A percentile compares a stretch with the other conserved stretches of the same genome.
Evolutionary conservation across 2,888 invertebrate genomes (phyloP).

Genomic region (Pseudeuparius sepicola): DNA sequence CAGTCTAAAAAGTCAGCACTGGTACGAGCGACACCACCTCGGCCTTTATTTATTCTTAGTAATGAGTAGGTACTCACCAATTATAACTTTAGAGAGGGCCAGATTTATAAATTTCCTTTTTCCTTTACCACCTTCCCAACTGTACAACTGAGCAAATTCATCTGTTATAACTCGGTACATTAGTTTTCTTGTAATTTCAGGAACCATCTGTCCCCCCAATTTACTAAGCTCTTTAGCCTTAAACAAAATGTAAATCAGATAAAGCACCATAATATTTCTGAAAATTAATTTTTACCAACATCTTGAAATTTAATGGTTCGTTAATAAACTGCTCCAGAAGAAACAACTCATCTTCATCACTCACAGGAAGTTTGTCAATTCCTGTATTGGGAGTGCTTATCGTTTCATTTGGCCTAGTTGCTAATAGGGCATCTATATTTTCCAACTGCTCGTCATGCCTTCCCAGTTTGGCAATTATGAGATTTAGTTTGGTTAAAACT

Average conservation of each 20-base stretch:
- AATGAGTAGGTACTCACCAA: slow-evolving; percentile 12
- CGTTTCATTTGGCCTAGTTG: not conserved
- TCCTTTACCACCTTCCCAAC: slow-evolving; percentile 11
- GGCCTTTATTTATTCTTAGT: no score
- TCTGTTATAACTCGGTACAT: slow-evolving; percentile 9
- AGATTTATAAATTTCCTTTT: slow-evolving; percentile 9
- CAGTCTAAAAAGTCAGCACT: no score
- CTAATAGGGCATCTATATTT: slow-evolving; percentile 2
- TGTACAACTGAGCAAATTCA: slow-evolving; percentile 11
- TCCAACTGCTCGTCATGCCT: slow-evolving; percentile 7
- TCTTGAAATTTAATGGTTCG: slow-evolving; percentile 4
- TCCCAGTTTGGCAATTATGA: slow-evolving; percentile 8
- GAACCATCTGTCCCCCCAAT: slow-evolving; percentile 7
- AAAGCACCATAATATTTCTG: slow-evolving; percentile 3
- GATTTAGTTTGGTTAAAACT: slow-evolving; percentile 8
- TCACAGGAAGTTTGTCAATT: slow-evolving; percentile 6
- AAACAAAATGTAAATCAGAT: slow-evolving; percentile 3
- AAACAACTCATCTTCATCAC: slow-evolving; percentile 8
- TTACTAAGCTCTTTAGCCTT: slow-evolving; percentile 11
- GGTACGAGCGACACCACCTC: no score
- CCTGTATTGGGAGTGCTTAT: no score
- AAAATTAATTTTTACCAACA: slow-evolving; percentile 7
- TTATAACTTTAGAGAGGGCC: slow-evolving; percentile 4
- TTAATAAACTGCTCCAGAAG: slow-evolving; percentile 5
- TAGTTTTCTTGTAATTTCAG: slow-evolving; percentile 9